Evolutionary conservation across 1,140 invertebrate species (phyloP).

Genomic region (Limonius californicus): DNA sequence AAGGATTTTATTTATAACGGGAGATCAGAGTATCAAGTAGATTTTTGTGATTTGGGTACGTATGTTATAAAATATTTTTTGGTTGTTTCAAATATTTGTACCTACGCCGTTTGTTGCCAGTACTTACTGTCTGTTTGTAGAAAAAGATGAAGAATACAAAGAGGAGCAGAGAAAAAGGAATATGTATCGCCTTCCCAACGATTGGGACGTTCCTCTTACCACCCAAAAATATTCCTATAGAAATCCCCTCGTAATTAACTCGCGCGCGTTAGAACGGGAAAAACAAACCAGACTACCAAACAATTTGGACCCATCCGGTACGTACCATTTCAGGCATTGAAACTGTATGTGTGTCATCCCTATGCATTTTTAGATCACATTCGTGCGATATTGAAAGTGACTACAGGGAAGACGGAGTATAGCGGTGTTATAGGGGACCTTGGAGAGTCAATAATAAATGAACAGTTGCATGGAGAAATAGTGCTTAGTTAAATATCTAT

Average conservation of each 20-base stretch:
- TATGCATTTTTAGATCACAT: constrained; percentile 34
- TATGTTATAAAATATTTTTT: neutral
- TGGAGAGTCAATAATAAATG: constrained; percentile 29
- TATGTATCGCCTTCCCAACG: constrained; percentile 24
- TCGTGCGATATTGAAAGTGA: constrained; percentile 29
- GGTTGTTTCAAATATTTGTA: no score
- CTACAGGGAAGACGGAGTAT: constrained; percentile 32
- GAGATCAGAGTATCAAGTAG: constrained; percentile 32
- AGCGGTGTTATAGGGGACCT: constrained; percentile 24
- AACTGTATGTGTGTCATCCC: no score
- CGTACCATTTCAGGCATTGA: neutral
- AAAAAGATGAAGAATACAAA: constrained; percentile 21
- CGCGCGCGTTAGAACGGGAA: constrained; percentile 22
- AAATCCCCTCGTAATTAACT: constrained; percentile 24
- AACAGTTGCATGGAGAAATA: constrained; percentile 32
- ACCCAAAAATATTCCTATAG: constrained; percentile 28
- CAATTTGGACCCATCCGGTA: constrained; percentile 26
- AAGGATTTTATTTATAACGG: constrained; percentile 23
- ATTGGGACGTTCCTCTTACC: constrained; percentile 30
- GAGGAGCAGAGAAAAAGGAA: constrained; percentile 16
- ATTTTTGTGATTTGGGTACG: constrained; percentile 32
- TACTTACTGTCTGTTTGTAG: constrained; percentile 2
- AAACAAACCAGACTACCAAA: constrained; percentile 17
- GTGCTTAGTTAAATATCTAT: no score
- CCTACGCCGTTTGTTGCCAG: neutral